Percentiles rank a stretch among this genome's conserved stretches.
These are phyloP conservation scores for Ameiurus melas DNA, from an alignment of 2,113 vertebrate genomes.

Conservation along the genomic window DNA sequence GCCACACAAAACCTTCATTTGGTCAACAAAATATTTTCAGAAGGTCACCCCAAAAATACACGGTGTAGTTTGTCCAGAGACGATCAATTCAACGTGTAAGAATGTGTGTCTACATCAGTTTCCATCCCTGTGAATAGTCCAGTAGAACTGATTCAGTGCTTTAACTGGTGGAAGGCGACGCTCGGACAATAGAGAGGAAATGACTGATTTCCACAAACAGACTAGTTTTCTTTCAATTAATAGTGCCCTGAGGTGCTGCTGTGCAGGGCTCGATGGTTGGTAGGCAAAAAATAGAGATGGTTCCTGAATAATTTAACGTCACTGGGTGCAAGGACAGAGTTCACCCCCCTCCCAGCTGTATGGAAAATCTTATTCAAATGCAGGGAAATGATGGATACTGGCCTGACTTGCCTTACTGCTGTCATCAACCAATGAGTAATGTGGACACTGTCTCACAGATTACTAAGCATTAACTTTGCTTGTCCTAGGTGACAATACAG, in stretches of 20 bases:
- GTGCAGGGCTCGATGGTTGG: constrained; percentile 18
- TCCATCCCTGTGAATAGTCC: neutral
- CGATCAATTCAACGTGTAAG: neutral
- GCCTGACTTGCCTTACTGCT: constrained; percentile 26
- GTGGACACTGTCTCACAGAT: neutral
- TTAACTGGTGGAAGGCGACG: neutral
- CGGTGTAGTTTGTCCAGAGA: constrained; percentile 19
- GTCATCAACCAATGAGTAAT: neutral
- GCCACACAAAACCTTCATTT: constrained; percentile 42
- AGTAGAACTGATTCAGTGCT: neutral
- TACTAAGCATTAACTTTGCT: constrained; percentile 21
- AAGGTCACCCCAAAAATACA: constrained; percentile 24
- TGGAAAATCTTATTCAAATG: constrained; percentile 62
- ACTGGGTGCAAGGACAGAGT: constrained; percentile 51
- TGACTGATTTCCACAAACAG: constrained; percentile 39
- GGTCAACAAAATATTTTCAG: constrained; percentile 51
- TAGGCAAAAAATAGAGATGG: constrained; percentile 52
- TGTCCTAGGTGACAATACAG: neutral
- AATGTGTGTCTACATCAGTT: neutral
- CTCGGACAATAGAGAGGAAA: constrained; percentile 24
- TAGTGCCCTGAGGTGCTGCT: constrained; percentile 42
- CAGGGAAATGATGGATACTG: constrained; percentile 54
- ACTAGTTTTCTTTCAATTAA: constrained; percentile 44
- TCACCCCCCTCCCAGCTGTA: constrained; percentile 45
- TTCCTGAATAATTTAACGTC: constrained; percentile 53